A percentile compares a stretch with the other conserved stretches of the same genome.
These are phyloP conservation scores for Lepidonotus clava DNA, from an alignment of 2,888 invertebrate species.

Conservation along the genomic window DNA sequence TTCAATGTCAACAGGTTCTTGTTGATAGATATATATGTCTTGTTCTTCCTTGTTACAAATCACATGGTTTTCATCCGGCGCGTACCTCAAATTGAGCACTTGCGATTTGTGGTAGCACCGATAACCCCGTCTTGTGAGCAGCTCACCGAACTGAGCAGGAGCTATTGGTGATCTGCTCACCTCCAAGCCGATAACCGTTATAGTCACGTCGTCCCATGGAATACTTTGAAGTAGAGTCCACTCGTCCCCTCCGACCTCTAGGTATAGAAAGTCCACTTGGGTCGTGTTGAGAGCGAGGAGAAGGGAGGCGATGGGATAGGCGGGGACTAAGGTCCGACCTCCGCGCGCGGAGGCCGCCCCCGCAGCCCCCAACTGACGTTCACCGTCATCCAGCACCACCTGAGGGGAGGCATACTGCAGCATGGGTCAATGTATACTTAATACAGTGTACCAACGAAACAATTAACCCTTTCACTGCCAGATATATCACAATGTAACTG, in stretches of 20 bases:
- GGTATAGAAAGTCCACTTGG: neutral
- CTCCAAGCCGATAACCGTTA: neutral
- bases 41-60: neutral
- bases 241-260: conserved; percentile 10
- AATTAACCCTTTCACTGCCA: too few relatives aligned
- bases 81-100: neutral
- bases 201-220: conserved; percentile 19
- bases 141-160: neutral
- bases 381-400: conserved; percentile 5
- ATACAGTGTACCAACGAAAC: too few relatives aligned
- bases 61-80: neutral
- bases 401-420: too few relatives aligned
- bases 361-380: conserved; percentile 10
- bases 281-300: conserved; percentile 1
- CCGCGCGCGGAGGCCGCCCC: conserved; percentile 8
- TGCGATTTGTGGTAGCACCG: conserved; percentile 3
- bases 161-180: neutral
- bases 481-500: too few relatives aligned
- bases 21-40: conserved; percentile 6
- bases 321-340: neutral
- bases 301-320: neutral
- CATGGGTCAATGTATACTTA: too few relatives aligned
- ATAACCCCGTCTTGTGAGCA: neutral
- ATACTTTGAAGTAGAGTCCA: conserved; percentile 21
- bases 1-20: neutral